A percentile compares a stretch with the other conserved stretches of the same genome.
phyloP scores from a whole-genome alignment of 2,113 vertebrate species.

The Crypturellus undulatus region DNA sequence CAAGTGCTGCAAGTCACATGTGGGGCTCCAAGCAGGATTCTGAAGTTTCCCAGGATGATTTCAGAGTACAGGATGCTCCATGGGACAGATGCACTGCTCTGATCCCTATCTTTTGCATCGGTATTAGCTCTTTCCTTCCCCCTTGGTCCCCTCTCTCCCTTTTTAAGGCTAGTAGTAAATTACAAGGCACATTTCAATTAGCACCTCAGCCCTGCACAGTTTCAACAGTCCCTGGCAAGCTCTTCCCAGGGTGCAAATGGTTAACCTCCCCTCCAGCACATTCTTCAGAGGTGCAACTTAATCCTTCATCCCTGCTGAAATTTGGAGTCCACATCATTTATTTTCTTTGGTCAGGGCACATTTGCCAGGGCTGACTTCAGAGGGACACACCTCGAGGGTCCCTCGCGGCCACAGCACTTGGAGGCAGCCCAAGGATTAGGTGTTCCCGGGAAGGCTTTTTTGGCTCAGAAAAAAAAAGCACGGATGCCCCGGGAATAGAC shows the following conservation, averaged over 20 bases:
- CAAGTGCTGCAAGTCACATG: not conserved
- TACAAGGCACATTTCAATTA: not conserved
- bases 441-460: conserved; percentile 88
- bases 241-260: conserved; percentile 64
- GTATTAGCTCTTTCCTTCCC: not conserved
- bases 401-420: conserved; percentile 87
- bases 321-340: conserved; percentile 87
- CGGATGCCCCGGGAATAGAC: conserved; percentile 85
- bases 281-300: conserved; percentile 79
- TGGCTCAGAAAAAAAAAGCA: conserved; percentile 78
- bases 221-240: too few relatives aligned
- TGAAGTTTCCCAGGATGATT: not conserved
- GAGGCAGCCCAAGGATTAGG: conserved; percentile 91
- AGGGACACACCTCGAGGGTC: conserved; percentile 91
- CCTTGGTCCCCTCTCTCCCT: not conserved
- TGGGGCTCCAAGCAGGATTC: not conserved
- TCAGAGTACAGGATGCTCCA: not conserved
- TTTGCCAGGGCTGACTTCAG: conserved; percentile 87
- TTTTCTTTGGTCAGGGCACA: conserved; percentile 88
- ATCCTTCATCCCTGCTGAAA: conserved; percentile 88
- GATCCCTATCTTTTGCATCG: not conserved
- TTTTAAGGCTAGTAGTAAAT: not conserved
- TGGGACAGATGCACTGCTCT: not conserved
- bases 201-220: not conserved
- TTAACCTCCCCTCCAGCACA: conserved; percentile 76